A percentile compares a stretch with the other conserved stretches of the same genome.
Evolutionary conservation across 2,888 invertebrate species (phyloP).

Genomic region (Orchesellides sinensis): DNA sequence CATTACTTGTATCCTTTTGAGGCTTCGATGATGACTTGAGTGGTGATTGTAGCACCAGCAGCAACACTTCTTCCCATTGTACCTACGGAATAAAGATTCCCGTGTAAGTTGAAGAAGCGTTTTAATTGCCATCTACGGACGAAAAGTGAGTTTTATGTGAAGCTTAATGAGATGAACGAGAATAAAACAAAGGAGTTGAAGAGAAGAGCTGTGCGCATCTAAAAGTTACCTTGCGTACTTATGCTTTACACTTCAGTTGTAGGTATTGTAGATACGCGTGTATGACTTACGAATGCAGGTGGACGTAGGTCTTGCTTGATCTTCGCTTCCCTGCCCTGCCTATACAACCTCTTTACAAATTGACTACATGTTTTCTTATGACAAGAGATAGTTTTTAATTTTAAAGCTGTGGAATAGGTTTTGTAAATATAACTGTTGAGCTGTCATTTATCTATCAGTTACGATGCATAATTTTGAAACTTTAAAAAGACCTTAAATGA

Average conservation of each 20-base stretch:
- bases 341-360: no score
- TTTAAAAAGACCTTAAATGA: no score
- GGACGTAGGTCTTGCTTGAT: no score
- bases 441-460: no score
- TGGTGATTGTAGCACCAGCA: not conserved
- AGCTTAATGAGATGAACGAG: slow-evolving; percentile 53
- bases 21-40: not conserved
- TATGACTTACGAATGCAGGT: no score
- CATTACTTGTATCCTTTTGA: not conserved
- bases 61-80: not conserved
- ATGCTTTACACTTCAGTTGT: no score
- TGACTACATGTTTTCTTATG: no score
- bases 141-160: slow-evolving; percentile 44
- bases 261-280: not conserved
- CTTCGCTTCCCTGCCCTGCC: no score
- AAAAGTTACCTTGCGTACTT: not conserved
- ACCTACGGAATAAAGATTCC: slow-evolving; percentile 5
- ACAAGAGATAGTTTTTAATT: no score
- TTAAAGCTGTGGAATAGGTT: no score
- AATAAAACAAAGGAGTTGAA: slow-evolving; percentile 58
- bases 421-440: no score
- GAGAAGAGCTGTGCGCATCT: slow-evolving; percentile 52
- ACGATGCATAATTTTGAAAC: no score
- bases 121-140: slow-evolving; percentile 66
- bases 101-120: slow-evolving; percentile 47